phyloP scores from a whole-genome alignment of 2,888 invertebrate genomes.

The Oscheius sp. region DNA sequence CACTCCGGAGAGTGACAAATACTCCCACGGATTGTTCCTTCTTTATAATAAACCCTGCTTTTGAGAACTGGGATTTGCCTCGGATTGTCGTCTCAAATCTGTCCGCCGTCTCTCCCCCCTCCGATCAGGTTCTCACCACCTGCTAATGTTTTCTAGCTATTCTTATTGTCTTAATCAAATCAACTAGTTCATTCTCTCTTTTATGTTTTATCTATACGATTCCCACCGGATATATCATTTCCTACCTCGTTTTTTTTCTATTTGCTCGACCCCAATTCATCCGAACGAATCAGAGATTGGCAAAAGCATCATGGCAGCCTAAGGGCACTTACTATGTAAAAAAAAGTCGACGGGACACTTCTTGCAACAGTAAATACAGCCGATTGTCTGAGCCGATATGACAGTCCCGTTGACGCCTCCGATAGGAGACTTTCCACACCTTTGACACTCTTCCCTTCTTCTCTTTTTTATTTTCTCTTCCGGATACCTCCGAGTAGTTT shows the following conservation, averaged over 20 bases:
- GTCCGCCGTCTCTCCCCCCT: background rate
- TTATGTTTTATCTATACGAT: background rate
- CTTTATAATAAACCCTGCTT: background rate
- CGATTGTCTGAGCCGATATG: background rate
- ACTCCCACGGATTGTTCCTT: background rate
- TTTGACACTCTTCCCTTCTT: background rate
- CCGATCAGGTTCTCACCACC: constrained; percentile 22
- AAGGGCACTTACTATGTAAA: background rate
- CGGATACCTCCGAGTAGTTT: constrained; percentile 2
- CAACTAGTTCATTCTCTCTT: background rate
- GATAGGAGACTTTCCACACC: background rate
- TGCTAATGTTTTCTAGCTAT: constrained; percentile 18
- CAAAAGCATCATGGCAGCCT: background rate
- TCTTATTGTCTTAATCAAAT: constrained; percentile 20
- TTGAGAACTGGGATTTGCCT: constrained; percentile 9
- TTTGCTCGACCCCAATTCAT: background rate
- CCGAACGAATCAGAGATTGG: background rate
- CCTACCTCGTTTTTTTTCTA: background rate
- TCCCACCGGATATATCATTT: background rate
- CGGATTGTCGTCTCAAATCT: constrained; percentile 21
- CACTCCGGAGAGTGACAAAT: background rate
- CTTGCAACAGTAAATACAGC: constrained; percentile 22
- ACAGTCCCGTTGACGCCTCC: background rate
- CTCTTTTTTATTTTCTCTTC: background rate
- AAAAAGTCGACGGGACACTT: constrained; percentile 13